phyloP scores from a whole-genome alignment of 1,140 invertebrate genomes.

The Chironomus tepperi region DNA sequence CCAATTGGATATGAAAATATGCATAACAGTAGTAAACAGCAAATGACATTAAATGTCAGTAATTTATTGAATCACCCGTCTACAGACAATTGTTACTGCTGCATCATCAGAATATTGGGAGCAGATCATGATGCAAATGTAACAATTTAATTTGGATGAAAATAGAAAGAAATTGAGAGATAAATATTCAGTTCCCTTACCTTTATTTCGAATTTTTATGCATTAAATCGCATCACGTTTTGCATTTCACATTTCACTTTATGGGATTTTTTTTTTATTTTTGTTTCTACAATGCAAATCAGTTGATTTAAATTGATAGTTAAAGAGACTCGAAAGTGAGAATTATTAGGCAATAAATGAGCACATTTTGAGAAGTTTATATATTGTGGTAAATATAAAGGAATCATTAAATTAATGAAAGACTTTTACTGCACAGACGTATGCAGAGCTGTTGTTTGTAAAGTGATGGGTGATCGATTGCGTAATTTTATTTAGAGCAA shows the following conservation, averaged over 20 bases:
- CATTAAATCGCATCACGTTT: background rate
- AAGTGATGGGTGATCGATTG: too few species aligned
- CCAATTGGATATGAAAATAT: background rate
- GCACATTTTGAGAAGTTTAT: background rate
- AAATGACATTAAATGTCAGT: slow-evolving; percentile 13
- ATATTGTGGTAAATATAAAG: background rate
- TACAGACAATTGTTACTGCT: background rate
- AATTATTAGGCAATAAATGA: slow-evolving; percentile 8
- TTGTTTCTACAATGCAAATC: background rate
- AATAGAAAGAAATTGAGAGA: background rate
- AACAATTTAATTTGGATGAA: slow-evolving; percentile 14
- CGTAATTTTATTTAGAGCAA: too few species aligned
- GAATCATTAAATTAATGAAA: too few species aligned
- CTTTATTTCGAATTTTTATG: background rate
- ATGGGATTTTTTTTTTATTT: too few species aligned
- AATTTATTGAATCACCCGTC: background rate
- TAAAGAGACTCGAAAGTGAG: background rate
- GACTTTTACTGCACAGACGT: too few species aligned
- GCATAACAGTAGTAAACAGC: background rate
- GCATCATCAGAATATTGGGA: too few species aligned
- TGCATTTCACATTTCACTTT: slow-evolving; percentile 4
- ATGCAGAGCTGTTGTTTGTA: too few species aligned
- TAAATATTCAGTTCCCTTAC: background rate
- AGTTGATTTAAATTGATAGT: background rate
- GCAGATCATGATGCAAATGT: background rate